phyloP scores from a whole-genome alignment of 2,797 vertebrate genomes.

The Rhynchonycteris naso region DNA sequence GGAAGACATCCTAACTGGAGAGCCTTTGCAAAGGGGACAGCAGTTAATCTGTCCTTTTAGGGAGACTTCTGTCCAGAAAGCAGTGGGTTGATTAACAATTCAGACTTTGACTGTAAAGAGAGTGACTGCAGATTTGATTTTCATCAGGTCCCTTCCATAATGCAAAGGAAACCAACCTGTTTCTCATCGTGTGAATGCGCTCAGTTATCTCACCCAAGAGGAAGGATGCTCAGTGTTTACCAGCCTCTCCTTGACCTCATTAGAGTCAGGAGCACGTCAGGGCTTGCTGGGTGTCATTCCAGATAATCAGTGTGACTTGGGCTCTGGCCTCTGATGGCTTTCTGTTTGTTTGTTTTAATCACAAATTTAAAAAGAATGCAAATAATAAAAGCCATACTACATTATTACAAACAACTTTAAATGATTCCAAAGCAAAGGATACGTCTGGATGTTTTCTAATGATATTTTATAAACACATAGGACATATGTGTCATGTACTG shows the following conservation, averaged over 20 bases:
- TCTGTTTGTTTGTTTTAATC: not conserved
- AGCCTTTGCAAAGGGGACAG: not conserved
- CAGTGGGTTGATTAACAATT: not conserved
- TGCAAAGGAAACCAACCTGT: not conserved
- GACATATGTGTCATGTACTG: not conserved
- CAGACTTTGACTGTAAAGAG: not conserved
- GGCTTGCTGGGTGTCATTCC: not conserved
- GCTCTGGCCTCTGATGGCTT: not conserved
- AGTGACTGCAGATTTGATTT: not conserved
- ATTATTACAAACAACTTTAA: not conserved
- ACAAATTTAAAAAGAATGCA: not conserved
- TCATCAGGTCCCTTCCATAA: not conserved
- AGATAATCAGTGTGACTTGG: not conserved
- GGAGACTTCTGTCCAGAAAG: not conserved
- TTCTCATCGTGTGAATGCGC: not conserved
- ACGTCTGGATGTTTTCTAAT: not conserved
- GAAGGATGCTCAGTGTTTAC: not conserved
- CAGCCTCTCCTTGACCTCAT: constrained; percentile 26
- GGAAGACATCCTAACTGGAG: not conserved
- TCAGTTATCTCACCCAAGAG: not conserved
- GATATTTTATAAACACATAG: not conserved
- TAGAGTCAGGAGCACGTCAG: not conserved
- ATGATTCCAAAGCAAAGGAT: constrained; percentile 38
- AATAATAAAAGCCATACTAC: not conserved
- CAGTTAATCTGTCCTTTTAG: not conserved